A percentile compares a stretch with the other conserved stretches of the same genome.
These are phyloP conservation scores for Apteryx owenii DNA, from an alignment of 2,113 vertebrate genomes.

Conservation along the genomic window DNA sequence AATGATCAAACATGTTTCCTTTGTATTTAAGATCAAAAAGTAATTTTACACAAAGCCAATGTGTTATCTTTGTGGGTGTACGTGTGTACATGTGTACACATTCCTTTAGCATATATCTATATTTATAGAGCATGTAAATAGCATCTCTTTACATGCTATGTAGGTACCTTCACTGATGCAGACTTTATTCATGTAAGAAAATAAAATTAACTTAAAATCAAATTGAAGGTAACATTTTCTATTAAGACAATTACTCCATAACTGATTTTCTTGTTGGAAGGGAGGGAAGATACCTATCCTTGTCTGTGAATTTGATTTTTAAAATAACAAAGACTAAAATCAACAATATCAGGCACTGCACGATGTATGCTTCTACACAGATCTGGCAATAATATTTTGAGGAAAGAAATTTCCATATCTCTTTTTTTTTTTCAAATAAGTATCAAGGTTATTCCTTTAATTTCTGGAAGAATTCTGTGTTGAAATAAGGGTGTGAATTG, in stretches of 20 bases:
- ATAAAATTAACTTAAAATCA: background rate
- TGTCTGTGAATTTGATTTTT: background rate
- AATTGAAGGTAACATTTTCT: background rate
- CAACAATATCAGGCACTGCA: background rate
- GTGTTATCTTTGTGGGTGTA: background rate
- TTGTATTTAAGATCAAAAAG: background rate
- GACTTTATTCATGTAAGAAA: background rate
- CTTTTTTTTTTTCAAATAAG: background rate
- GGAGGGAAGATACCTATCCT: background rate
- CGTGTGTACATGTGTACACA: fast-evolving
- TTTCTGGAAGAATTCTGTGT: constrained; percentile 16
- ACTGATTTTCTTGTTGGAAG: background rate
- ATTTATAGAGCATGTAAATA: background rate
- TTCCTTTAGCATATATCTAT: background rate
- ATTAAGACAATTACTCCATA: background rate
- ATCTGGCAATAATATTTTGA: background rate
- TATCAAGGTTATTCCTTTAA: constrained; percentile 53
- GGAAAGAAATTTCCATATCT: constrained; percentile 16
- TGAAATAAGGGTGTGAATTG: constrained; percentile 58
- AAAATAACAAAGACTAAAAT: background rate
- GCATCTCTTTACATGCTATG: background rate
- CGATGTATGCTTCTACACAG: background rate
- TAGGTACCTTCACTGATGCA: background rate
- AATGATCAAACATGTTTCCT: background rate
- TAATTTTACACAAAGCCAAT: background rate